phyloP scores from a whole-genome alignment of 2,888 invertebrate genomes.

The Lissonota sp. region DNA sequence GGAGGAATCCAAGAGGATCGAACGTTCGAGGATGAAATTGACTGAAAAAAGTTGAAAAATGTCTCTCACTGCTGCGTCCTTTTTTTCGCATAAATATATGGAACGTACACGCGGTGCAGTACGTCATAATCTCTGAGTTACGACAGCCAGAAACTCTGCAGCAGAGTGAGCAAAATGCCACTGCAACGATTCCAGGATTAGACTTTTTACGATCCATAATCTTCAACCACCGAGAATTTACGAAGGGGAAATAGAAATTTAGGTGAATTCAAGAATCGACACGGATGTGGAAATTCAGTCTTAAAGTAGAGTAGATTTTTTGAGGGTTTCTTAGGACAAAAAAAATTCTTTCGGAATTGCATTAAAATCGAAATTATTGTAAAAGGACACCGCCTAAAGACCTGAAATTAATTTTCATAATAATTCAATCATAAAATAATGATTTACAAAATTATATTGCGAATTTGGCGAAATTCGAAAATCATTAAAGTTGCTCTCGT shows the following conservation, averaged over 20 bases:
- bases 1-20: background rate
- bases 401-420: too few species aligned
- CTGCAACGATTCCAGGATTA: constrained; percentile 9
- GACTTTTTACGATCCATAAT: constrained; percentile 21
- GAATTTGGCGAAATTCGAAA: background rate
- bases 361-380: too few species aligned
- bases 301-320: too few species aligned
- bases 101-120: constrained; percentile 4
- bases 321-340: too few species aligned
- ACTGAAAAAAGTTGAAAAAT: constrained; percentile 6
- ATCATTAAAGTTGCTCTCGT: background rate
- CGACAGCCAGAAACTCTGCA: constrained; percentile 50
- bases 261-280: background rate
- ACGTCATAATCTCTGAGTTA: constrained; percentile 60
- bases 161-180: background rate
- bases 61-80: constrained; percentile 21
- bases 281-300: too few species aligned
- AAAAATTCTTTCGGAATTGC: too few species aligned
- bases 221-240: background rate
- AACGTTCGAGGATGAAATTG: background rate
- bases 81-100: constrained; percentile 14
- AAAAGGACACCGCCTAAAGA: too few species aligned
- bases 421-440: too few species aligned
- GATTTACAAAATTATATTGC: too few species aligned
- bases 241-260: background rate